These are phyloP conservation scores for Lumbricus terrestris DNA, from an alignment of 2,888 invertebrate genomes.

Conservation along the genomic window DNA sequence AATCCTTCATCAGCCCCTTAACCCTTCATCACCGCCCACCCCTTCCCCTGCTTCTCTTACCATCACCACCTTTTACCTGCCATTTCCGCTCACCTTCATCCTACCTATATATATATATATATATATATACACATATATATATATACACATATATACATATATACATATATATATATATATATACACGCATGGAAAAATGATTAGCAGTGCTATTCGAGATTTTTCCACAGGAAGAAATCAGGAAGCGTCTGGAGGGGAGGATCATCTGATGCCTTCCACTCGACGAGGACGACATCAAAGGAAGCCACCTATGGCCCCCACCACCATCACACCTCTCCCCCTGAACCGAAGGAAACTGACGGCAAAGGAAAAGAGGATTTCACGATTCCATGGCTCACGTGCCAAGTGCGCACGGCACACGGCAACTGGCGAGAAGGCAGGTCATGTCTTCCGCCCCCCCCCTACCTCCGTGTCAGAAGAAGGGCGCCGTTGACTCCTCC, in stretches of 20 bases:
- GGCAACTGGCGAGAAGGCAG: not conserved
- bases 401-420: not conserved
- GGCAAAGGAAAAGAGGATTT: not conserved
- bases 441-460: not conserved
- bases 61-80: not conserved
- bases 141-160: too few relatives aligned
- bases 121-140: too few relatives aligned
- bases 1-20: not conserved
- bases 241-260: too few relatives aligned
- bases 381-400: not conserved
- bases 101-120: too few relatives aligned
- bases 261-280: not conserved
- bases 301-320: too few relatives aligned
- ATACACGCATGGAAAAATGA: not conserved
- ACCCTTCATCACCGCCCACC: too few relatives aligned
- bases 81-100: not conserved
- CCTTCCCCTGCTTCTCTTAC: too few relatives aligned
- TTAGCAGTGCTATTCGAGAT: not conserved
- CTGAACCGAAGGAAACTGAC: not conserved
- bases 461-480: too few relatives aligned
- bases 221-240: not conserved
- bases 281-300: slow-evolving; percentile 3
- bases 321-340: not conserved
- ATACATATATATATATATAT: too few relatives aligned
- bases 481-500: too few relatives aligned